phyloP scores from a whole-genome alignment of 2,113 vertebrate genomes.

The Dolichallabes microphthalmus region DNA sequence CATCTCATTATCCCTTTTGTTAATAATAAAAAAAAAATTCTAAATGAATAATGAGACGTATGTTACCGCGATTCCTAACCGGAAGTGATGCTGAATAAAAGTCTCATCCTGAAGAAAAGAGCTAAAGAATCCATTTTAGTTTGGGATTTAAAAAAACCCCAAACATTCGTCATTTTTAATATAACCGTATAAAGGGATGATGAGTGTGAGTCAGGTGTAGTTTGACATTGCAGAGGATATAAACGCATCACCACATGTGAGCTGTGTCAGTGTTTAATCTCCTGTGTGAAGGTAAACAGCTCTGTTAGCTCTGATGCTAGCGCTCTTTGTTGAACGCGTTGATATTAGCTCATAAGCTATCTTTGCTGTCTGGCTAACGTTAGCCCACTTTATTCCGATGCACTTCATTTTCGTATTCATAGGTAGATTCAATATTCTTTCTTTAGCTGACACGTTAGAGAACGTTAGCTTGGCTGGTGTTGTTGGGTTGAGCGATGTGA shows the following conservation, averaged over 20 bases:
- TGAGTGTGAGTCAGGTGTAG: neutral
- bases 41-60: neutral
- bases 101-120: slow-evolving; percentile 13
- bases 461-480: neutral
- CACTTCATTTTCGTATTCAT: neutral
- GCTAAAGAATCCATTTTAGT: slow-evolving; percentile 31
- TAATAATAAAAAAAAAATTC: neutral
- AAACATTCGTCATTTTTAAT: neutral
- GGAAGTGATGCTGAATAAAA: slow-evolving; percentile 31
- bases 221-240: neutral
- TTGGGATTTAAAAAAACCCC: slow-evolving; percentile 23
- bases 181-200: neutral
- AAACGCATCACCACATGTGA: slow-evolving; percentile 22
- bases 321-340: slow-evolving; percentile 39
- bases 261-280: slow-evolving; percentile 6
- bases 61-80: neutral
- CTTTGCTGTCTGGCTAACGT: neutral
- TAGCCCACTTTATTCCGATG: neutral
- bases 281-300: slow-evolving; percentile 43
- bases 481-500: neutral
- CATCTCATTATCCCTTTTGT: neutral
- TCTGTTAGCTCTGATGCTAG: neutral
- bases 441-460: neutral
- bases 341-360: neutral
- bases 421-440: fast-evolving